These are phyloP conservation scores for Aradus depressus DNA, from an alignment of 2,888 invertebrate genomes.

Conservation along the genomic window DNA sequence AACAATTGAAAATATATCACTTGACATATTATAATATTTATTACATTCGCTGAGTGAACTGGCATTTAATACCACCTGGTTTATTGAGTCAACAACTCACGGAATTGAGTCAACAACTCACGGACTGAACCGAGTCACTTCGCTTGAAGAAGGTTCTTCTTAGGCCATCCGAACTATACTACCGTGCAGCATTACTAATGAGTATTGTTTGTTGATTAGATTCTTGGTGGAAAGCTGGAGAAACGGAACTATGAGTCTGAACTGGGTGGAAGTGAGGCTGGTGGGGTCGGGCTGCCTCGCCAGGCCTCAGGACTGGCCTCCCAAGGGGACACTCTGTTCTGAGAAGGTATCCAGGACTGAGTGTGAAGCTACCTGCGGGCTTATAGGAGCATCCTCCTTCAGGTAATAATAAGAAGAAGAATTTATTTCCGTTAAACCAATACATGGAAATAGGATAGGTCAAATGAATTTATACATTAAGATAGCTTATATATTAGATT, in stretches of 20 bases:
- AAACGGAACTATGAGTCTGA: conserved; percentile 1
- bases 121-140: too few relatives aligned
- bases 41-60: too few relatives aligned
- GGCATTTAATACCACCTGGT: too few relatives aligned
- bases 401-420: too few relatives aligned
- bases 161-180: too few relatives aligned
- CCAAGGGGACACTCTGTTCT: conserved; percentile 13
- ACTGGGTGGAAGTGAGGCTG: conserved; percentile 8
- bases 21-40: not conserved
- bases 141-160: too few relatives aligned
- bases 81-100: too few relatives aligned
- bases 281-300: not conserved
- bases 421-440: too few relatives aligned
- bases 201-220: conserved; percentile 1
- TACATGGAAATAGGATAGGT: too few relatives aligned
- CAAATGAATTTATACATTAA: too few relatives aligned
- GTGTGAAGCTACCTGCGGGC: conserved; percentile 18
- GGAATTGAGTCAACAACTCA: too few relatives aligned
- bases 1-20: not conserved
- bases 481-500: too few relatives aligned
- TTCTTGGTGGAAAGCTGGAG: conserved; percentile 10
- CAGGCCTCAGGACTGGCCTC: not conserved
- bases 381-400: conserved; percentile 12
- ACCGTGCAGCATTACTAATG: not conserved
- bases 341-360: not conserved